Conservation (phyloP, 2,113 vertebrate genomes). For the Eurystomus gularis region DNA sequence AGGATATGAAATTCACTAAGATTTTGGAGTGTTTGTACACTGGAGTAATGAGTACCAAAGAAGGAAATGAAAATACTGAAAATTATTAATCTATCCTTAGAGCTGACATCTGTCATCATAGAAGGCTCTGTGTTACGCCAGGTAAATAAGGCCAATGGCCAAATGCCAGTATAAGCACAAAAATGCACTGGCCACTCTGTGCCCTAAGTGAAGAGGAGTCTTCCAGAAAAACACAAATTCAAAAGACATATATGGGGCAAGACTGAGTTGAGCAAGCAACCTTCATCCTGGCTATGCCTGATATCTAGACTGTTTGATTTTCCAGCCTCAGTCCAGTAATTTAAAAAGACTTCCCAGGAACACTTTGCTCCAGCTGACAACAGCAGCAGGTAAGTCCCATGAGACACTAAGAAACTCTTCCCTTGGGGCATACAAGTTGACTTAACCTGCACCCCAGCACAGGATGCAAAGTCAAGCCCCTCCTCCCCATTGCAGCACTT, state of each 20-base stretch:
- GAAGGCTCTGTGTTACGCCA: not conserved
- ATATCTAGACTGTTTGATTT: not conserved
- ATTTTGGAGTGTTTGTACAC: constrained; percentile 3
- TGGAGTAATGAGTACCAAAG: not conserved
- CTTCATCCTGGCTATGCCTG: not conserved
- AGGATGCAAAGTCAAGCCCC: not conserved
- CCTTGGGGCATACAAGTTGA: not conserved
- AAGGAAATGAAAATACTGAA: constrained; percentile 19
- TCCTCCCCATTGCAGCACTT: not conserved
- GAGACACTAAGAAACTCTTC: not conserved
- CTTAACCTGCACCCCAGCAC: not conserved
- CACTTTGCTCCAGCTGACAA: not conserved
- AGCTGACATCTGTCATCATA: not conserved
- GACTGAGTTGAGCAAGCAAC: not conserved
- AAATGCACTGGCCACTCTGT: not conserved
- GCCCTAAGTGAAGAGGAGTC: not conserved
- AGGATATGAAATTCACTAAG: constrained; percentile 44
- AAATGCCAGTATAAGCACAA: not conserved
- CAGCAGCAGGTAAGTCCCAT: not conserved
- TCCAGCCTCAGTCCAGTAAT: not conserved
- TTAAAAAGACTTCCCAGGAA: not conserved
- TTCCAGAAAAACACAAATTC: not conserved
- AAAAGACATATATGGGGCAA: not conserved
- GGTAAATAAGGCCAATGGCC: not conserved
- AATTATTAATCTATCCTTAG: not conserved